Conservation (phyloP, 2,797 vertebrate species). For the Lacerta viridis region DNA sequence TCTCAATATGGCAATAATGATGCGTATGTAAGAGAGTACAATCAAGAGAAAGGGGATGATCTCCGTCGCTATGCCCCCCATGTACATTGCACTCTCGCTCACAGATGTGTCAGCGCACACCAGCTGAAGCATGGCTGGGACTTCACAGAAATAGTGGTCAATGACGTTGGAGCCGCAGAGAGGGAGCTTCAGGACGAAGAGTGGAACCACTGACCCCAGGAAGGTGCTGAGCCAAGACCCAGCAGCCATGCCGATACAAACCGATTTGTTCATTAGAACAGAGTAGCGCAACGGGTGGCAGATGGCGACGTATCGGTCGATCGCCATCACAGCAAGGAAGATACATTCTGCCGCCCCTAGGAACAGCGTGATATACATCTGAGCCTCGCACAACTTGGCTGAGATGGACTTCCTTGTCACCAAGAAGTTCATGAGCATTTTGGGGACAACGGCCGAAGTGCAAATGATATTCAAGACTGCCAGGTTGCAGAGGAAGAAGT, state of each 20-base stretch:
- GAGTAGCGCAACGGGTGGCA: slow-evolving; percentile 19
- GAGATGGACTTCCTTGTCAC: slow-evolving; percentile 15
- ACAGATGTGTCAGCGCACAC: slow-evolving; percentile 18
- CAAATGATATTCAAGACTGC: slow-evolving; percentile 20
- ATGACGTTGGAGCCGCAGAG: slow-evolving; percentile 11
- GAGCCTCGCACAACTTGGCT: background rate
- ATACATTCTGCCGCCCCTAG: slow-evolving; percentile 29
- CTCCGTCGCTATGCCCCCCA: slow-evolving; percentile 10
- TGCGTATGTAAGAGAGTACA: slow-evolving; percentile 15
- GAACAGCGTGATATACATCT: slow-evolving; percentile 26
- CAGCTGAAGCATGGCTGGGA: slow-evolving; percentile 41
- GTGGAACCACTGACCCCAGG: slow-evolving; percentile 7
- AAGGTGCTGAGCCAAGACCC: slow-evolving; percentile 18
- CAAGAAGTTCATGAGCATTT: slow-evolving; percentile 31
- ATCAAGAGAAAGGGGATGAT: slow-evolving; percentile 26
- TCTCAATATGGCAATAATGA: slow-evolving; percentile 1
- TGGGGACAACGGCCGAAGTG: slow-evolving; percentile 18
- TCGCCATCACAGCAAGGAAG: slow-evolving; percentile 27
- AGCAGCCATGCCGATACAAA: slow-evolving; percentile 20
- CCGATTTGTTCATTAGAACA: background rate
- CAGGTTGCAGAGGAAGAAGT: slow-evolving; percentile 60
- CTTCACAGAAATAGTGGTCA: slow-evolving; percentile 61
- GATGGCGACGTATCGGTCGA: slow-evolving; percentile 21
- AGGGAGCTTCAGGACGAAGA: background rate
- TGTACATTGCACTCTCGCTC: background rate